A percentile compares a stretch with the other conserved stretches of the same genome.
Evolutionary conservation across 2,113 vertebrate species (phyloP).

Genomic region (Tretioscincus oriximinensis): DNA sequence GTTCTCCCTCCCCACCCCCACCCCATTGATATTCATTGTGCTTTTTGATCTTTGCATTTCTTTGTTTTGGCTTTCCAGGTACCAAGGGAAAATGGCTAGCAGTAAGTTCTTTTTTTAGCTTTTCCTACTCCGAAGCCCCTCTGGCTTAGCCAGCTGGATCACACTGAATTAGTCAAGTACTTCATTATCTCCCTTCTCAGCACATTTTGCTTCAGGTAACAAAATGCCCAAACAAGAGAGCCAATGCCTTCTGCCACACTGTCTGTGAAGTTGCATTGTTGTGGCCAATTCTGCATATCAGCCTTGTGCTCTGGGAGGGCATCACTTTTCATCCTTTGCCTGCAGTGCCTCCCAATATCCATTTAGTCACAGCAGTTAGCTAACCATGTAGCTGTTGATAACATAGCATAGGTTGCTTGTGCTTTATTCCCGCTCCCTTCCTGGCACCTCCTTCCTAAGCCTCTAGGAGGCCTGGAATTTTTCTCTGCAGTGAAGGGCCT

Average conservation of each 20-base stretch:
- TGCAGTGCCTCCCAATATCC: constrained; percentile 71
- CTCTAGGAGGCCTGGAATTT: constrained; percentile 79
- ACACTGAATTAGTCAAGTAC: constrained; percentile 88
- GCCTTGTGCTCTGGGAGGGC: constrained; percentile 70
- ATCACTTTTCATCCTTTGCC: constrained; percentile 77
- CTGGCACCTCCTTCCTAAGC: constrained; percentile 45
- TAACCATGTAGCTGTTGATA: constrained; percentile 78
- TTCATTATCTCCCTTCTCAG: constrained; percentile 88
- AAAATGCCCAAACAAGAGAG: constrained; percentile 77
- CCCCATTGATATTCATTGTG: constrained; percentile 67
- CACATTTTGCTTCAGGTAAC: constrained; percentile 91
- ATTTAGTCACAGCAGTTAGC: constrained; percentile 76
- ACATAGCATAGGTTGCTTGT: constrained; percentile 62
- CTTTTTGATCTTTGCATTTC: constrained; percentile 75
- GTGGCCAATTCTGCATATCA: constrained; percentile 72
- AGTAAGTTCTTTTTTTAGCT: constrained; percentile 72
- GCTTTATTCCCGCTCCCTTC: fast-evolving
- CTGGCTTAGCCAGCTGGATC: constrained; percentile 93
- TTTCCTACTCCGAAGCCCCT: constrained; percentile 79
- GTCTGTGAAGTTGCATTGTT: constrained; percentile 83
- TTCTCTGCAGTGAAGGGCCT: constrained; percentile 65
- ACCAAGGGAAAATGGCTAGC: constrained; percentile 74
- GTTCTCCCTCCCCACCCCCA: constrained; percentile 11
- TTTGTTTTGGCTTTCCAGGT: constrained; percentile 81
- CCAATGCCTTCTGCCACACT: constrained; percentile 82